Evolutionary conservation across 2,113 vertebrate species (phyloP), one percentile per base, ranked within the genome.

Genomic region (Oreotrochilus melanogaster): DNA sequence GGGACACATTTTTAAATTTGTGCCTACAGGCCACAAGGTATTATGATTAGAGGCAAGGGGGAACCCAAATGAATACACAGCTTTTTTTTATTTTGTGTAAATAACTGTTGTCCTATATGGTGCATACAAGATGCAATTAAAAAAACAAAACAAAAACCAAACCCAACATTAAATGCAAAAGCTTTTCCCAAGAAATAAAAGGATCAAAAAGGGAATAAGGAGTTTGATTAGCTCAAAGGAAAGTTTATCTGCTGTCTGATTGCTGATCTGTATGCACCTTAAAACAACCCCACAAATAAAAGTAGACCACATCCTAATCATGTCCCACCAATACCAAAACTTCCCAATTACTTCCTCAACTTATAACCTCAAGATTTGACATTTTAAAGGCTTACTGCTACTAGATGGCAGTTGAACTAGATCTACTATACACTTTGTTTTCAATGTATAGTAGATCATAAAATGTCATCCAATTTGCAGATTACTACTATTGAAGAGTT

Each of bases 251-350:
- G 91, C 84, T 90, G 53, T 94, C 76, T 92, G 92, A 73, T 6
- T 61, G 33, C 79, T 93, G 75, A 97, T 78, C 93, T 92, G 94
- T 89, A 96, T 91, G 91, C 88, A 94, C 94, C 88, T 94, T 93
- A 95, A 96, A 96, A 95, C 71, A 96, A 95, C 72, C 88, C 86
- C 86, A 88, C 85, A 97, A 96, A 93, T 96, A 97, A 97, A 95
- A 92, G 84, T 57, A 88, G 92, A 92, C 90, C 85, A 70, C 67
- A 89, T 97, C 86, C 94, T 95, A 94, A 95, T 92, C 89, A 67
- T 61, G 78, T 96, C 95, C 96, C 92, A 88, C 81, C 83, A 89
- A 97, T 76, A 95, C 78, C 84, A 89, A 93, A 81, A 95, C 67
- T 92, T 96, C 79, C 92, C 94, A 93, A 88, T 91, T 87, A 95